These are phyloP conservation scores for Physeter macrocephalus DNA, from an alignment of 2,113 vertebrate genomes.

Conservation along the genomic window DNA sequence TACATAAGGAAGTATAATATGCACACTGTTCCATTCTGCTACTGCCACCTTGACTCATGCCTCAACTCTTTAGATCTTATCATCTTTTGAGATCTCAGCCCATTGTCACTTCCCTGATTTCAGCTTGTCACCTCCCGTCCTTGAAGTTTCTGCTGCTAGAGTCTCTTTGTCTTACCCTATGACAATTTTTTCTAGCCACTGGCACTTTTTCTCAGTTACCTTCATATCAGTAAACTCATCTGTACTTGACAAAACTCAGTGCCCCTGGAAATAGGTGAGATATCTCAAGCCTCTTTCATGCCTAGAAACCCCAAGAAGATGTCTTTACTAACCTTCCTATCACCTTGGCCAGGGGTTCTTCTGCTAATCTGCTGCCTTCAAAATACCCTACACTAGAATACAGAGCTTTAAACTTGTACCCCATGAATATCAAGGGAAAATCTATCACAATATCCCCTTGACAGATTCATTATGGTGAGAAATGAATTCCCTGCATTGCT, in stretches of 20 bases:
- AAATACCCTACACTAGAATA: neutral
- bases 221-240: neutral
- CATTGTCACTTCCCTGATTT: neutral
- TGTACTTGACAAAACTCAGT: neutral
- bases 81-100: neutral
- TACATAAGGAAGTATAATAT: neutral
- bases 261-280: neutral
- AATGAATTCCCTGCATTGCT: neutral
- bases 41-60: neutral
- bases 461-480: neutral
- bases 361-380: neutral
- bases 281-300: neutral
- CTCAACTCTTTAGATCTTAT: neutral
- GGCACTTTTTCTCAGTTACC: neutral
- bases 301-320: neutral
- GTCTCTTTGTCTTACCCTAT: neutral
- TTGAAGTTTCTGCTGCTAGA: neutral
- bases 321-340: neutral
- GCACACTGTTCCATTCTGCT: neutral
- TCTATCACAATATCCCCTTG: neutral
- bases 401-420: neutral
- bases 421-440: neutral
- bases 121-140: neutral
- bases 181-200: neutral
- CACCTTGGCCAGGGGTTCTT: neutral